Evolutionary conservation across 2,888 invertebrate species (phyloP), one percentile per base, ranked within the genome.

Genomic region (Xestia sexstrigata): DNA sequence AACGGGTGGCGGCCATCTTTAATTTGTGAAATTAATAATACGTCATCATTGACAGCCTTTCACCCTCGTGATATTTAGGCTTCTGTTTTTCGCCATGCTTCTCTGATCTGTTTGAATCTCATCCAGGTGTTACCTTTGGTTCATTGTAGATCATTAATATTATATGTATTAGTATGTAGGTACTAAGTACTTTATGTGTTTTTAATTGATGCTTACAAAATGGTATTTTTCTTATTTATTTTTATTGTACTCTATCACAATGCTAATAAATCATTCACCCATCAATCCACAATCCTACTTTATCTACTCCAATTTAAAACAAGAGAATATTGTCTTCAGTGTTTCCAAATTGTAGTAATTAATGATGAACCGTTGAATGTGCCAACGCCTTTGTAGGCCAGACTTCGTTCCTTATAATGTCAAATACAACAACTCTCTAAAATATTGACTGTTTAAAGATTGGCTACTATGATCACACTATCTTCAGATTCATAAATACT

Each of bases 21-120:
- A 52, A 23, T 23, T 63, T n/a, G 4, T 26, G 20, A 26, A 45
- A 45, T 55, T 39, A 42, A 30, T 15, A 23, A 42, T 45, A 15
- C 20, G 20, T 72, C 26, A n/a, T 58, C 26, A 58, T 60, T 72
- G 35, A 11, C 20, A 73, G 73, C 26, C 47, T 23, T n/a, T 58
- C 35, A 47, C n/a, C 7, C 23, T 23, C 35, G n/a, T 74, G 20
- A 74, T 39, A 39, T 13, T 35, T 30, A 30, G 17, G 30, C n/a
- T 9, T 71, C 7, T n/a, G 35, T 47, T 35, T 20, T n/a, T 9
- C 20, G 35, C 35, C 35, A 63, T 63, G 9, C 60, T 47, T 70
- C 15, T 20, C 26, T 23, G 26, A 9, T 26, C 11, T 35, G 11
- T 35, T 39, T 9, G 11, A 20, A 17, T 58, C 55, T 35, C 30